Evolutionary conservation across 2,797 vertebrate genomes (phyloP), one percentile per base, ranked within the genome.

Genomic region (Benthosema pterotum): DNA sequence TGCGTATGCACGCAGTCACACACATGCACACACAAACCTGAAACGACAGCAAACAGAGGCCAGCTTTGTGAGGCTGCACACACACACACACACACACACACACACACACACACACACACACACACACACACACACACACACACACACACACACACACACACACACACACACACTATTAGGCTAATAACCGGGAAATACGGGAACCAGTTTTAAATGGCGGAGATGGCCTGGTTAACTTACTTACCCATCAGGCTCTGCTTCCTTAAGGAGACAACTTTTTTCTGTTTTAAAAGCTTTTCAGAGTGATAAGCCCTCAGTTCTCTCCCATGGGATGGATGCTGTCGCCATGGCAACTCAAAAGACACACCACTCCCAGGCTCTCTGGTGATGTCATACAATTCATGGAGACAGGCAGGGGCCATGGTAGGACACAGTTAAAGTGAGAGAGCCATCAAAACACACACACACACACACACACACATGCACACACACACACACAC

Each of bases 171-270:
- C 76, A 67, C 50, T 4, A 14, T 78, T 69, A 42, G 0, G 61
- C 77, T 64, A 75, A 79, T 72, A 78, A 82, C 77, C 22, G 63
- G 62, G 38, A 65, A 83, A 84, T 90, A 81, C 88, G 77, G 90
- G 89, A 93, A 91, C 78, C 75, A 82, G 66, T 70, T 73, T 74
- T 80, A 86, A 86, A 88, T 71, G 74, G 74, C 64, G 5, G 80
- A 84, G 75, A 87, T 83, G 83, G 74, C 59, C 72, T 62, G 57
- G 72, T 81, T 93, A 93, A 92, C 87, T 82, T 71, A 83, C 84
- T 91, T 90, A 91, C 64, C 69, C 80, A 73, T 85, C 80, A 79
- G 76, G 71, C 87, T 77, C 84, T 87, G 83, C 79, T 89, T 87
- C 78, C 69, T 25, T 73, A 45, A 68, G 80, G 79, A 71, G 65